These are phyloP conservation scores for Stenichneumon culpator DNA, from an alignment of 2,888 invertebrate species.

Conservation along the genomic window DNA sequence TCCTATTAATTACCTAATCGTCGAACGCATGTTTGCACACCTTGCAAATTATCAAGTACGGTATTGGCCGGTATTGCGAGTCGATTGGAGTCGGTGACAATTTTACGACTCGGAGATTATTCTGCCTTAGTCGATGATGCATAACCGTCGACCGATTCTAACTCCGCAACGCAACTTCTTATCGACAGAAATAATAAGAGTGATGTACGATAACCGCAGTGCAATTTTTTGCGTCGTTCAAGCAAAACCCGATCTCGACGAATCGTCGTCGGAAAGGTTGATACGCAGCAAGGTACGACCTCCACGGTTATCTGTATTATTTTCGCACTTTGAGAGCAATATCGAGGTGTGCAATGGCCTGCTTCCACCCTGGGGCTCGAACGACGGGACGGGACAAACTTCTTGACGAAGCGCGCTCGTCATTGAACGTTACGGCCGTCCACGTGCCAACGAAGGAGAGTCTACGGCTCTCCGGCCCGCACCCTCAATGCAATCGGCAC, in stretches of 20 bases:
- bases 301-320: not conserved
- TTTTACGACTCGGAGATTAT: no score
- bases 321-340: constrained; percentile 13
- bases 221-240: no score
- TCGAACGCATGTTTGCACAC: no score
- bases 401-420: constrained; percentile 3
- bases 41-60: no score
- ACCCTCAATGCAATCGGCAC: not conserved
- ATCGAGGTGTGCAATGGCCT: not conserved
- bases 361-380: not conserved
- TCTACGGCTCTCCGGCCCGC: not conserved
- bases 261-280: not conserved
- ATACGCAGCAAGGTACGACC: not conserved
- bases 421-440: constrained; percentile 1
- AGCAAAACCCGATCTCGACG: not conserved
- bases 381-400: not conserved
- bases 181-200: not conserved
- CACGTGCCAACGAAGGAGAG: constrained; percentile 9
- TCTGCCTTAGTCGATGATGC: not conserved
- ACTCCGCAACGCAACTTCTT: not conserved
- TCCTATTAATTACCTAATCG: no score
- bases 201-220: not conserved
- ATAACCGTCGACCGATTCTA: not conserved
- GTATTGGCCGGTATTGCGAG: no score
- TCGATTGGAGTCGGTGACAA: no score